Evolutionary conservation across 2,113 vertebrate genomes (phyloP).

Genomic region (Cricetomys ansorgei): DNA sequence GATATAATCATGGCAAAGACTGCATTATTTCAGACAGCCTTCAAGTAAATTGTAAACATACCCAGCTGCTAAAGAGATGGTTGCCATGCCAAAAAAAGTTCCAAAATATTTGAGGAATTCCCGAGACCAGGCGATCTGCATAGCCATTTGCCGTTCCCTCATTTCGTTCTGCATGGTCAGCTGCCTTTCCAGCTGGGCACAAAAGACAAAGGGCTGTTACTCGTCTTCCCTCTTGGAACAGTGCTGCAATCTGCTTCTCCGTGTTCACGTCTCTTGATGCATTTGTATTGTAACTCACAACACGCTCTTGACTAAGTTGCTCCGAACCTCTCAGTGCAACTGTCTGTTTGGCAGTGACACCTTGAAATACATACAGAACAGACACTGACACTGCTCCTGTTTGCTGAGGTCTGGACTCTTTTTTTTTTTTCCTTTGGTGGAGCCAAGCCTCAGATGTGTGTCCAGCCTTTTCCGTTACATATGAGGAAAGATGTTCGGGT

Average conservation of each 20-base stretch:
- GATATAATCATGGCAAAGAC: conserved; percentile 27
- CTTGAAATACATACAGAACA: background rate
- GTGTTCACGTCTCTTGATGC: background rate
- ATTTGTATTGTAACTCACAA: background rate
- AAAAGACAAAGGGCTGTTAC: conserved; percentile 56
- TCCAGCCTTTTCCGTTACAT: background rate
- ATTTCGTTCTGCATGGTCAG: conserved; percentile 94
- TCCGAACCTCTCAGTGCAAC: background rate
- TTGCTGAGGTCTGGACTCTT: background rate
- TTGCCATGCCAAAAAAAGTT: conserved; percentile 87
- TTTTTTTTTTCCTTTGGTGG: no score
- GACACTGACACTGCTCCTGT: background rate
- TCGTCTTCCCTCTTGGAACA: conserved; percentile 40
- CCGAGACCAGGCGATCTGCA: conserved; percentile 94
- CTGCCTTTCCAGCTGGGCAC: conserved; percentile 92
- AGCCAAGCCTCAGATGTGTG: background rate
- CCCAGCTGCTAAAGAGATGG: conserved; percentile 88
- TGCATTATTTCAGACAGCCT: conserved; percentile 24
- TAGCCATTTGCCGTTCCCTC: conserved; percentile 93
- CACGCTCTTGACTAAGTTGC: background rate
- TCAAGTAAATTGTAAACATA: conserved; percentile 77
- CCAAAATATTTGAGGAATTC: conserved; percentile 95
- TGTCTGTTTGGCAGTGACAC: conserved; percentile 34
- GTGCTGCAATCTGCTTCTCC: background rate
- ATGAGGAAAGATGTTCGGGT: background rate